Percentiles rank a stretch among this genome's conserved stretches.
Evolutionary conservation across 1,140 invertebrate genomes (phyloP).

Genomic region (Mesaphorura yosii): DNA sequence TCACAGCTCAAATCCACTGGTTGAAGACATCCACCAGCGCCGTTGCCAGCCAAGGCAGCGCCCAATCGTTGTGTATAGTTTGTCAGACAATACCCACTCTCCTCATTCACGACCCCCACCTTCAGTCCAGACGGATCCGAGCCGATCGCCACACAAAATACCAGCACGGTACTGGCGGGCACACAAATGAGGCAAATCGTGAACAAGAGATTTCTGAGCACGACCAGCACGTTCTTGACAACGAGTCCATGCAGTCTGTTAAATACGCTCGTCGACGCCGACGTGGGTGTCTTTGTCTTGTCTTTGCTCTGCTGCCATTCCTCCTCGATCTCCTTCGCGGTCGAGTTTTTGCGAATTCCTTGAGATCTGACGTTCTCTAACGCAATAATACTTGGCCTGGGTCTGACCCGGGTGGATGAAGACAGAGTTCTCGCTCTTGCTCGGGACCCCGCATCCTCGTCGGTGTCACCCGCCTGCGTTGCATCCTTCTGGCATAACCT

Average conservation of each 20-base stretch:
- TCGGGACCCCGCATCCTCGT: neutral
- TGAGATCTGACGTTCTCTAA: neutral
- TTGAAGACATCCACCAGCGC: conserved; percentile 40
- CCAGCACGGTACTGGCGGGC: conserved; percentile 62
- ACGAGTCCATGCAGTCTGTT: conserved; percentile 41
- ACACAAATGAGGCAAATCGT: conserved; percentile 64
- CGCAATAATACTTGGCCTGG: neutral
- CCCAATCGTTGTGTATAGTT: conserved; percentile 36
- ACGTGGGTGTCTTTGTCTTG: neutral
- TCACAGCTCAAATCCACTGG: conserved; percentile 38
- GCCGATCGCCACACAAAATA: conserved; percentile 71
- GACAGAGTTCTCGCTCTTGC: neutral
- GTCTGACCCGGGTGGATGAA: neutral
- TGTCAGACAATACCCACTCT: conserved; percentile 39
- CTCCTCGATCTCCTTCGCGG: neutral
- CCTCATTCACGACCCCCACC: conserved; percentile 64
- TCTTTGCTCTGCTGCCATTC: no score
- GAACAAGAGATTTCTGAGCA: conserved; percentile 48
- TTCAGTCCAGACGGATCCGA: conserved; percentile 56
- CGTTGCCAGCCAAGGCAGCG: conserved; percentile 48
- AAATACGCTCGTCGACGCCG: neutral
- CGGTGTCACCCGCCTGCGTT: neutral
- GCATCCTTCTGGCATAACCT: conserved; percentile 60
- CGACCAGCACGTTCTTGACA: conserved; percentile 52
- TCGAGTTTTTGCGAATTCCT: neutral